Base-by-base conservation (phyloP, 2,797 vertebrate species). In the Coregonus suidteri region DNA sequence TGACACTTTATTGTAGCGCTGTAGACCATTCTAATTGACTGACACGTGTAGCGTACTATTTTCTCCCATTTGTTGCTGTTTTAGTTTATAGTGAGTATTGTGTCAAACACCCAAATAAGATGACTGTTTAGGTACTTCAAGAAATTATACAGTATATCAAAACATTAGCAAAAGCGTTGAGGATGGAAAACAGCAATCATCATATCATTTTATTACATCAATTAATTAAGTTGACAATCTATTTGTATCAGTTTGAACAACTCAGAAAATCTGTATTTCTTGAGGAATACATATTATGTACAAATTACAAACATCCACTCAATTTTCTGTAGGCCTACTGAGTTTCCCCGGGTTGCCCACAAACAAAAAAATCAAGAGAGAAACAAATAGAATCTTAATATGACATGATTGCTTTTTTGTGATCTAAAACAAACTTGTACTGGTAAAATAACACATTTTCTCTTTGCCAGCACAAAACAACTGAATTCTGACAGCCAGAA, bases 191-290 rank as follows among this genome's bases (percentile, higher is more conserved):
- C 52, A 69, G 31, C 41, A 73, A 15, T 76, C 82, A 76, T 71
- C 65, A 78, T 74, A 78, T 90, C 73, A 16, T 86, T 91, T 91
- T 93, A 92, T 93, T 91, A 89, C 83, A 87, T 89, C 83, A 76
- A 88, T 87, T 85, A 87, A 86, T 83, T 83, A 87, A 89, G 86
- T 90, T 72, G 71, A 90, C 85, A 80, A 76, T 80, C 83, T 79
- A n/a, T 82, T 77, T 80, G 75, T 81, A 34, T 77, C 81, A 81
- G 66, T 83, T 81, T 80, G 25, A 83, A 83, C 86, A 82, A 84
- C 85, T 91, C 89, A 86, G 90, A 92, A 94, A 91, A 93, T 93
- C 92, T 87, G 87, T 3, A 47, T 87, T 89, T 83, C 77, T 78
- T 83, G 79, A 80, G 76, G 79, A 87, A 82, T 84, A 81, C 81